phyloP scores from a whole-genome alignment of 2,797 vertebrate species.

The Myotis findleyi region DNA sequence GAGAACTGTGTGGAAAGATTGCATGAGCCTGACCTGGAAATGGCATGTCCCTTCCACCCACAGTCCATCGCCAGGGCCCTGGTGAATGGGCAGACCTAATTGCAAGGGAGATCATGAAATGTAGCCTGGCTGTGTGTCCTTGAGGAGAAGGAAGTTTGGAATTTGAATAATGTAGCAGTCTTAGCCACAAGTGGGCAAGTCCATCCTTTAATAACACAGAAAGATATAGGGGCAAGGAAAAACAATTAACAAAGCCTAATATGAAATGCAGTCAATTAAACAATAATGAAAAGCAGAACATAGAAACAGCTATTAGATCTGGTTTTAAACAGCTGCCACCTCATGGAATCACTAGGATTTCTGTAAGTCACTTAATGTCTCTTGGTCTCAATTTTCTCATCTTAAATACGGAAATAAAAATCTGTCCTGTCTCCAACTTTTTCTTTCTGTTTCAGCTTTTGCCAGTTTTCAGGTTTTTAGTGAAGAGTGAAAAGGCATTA shows the following conservation, averaged over 20 bases:
- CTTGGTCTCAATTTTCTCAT: background rate
- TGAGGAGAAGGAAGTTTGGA: background rate
- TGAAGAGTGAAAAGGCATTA: background rate
- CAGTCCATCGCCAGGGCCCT: background rate
- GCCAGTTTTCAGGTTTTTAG: background rate
- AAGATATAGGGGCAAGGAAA: background rate
- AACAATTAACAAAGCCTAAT: slow-evolving; percentile 17
- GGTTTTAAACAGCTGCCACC: background rate
- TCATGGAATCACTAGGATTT: background rate
- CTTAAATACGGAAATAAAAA: background rate
- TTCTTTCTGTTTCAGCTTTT: slow-evolving; percentile 2
- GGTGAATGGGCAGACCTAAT: background rate
- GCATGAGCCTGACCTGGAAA: background rate
- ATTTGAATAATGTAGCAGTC: background rate
- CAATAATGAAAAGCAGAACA: background rate
- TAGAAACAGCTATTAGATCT: background rate
- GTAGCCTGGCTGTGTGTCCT: background rate
- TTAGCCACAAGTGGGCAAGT: background rate
- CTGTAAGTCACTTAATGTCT: background rate
- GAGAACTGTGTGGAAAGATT: background rate
- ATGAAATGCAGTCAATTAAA: background rate
- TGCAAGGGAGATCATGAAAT: background rate
- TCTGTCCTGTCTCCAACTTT: background rate
- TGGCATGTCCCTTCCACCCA: background rate
- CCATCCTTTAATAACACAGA: background rate